phyloP scores from a whole-genome alignment of 2,113 vertebrate species.

The Cricetomys ansorgei region DNA sequence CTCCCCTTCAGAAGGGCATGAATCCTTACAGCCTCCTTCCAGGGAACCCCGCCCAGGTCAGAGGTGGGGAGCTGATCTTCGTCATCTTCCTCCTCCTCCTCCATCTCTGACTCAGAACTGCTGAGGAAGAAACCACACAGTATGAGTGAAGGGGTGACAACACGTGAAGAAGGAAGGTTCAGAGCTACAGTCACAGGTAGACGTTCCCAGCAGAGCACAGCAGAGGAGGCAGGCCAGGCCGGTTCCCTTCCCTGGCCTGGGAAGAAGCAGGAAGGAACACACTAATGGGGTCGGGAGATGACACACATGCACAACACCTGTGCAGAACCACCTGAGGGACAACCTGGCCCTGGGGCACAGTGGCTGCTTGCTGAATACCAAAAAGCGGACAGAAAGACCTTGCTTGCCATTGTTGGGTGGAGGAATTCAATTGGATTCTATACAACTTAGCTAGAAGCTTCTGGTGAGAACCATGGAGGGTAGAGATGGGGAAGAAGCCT shows the following conservation, averaged over 20 bases:
- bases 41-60: conserved; percentile 95
- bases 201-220: neutral
- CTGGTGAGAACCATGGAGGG: neutral
- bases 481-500: neutral
- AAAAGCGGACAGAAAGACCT: neutral
- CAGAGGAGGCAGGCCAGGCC: neutral
- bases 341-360: neutral
- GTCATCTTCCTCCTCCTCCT: conserved; percentile 87
- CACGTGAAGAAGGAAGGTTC: neutral
- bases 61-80: conserved; percentile 86
- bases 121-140: conserved; percentile 79
- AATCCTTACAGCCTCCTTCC: conserved; percentile 95
- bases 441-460: neutral
- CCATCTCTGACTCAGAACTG: conserved; percentile 99
- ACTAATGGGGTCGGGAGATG: neutral
- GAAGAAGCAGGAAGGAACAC: no score
- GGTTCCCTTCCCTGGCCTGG: no score
- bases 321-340: no score
- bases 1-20: conserved; percentile 92
- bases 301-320: no score
- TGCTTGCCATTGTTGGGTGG: neutral
- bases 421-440: neutral
- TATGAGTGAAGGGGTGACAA: neutral
- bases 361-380: no score
- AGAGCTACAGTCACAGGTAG: neutral